Evolutionary conservation across 2,888 invertebrate species (phyloP), one percentile per base, ranked within the genome.

Genomic region (Keiferia lycopersicella): DNA sequence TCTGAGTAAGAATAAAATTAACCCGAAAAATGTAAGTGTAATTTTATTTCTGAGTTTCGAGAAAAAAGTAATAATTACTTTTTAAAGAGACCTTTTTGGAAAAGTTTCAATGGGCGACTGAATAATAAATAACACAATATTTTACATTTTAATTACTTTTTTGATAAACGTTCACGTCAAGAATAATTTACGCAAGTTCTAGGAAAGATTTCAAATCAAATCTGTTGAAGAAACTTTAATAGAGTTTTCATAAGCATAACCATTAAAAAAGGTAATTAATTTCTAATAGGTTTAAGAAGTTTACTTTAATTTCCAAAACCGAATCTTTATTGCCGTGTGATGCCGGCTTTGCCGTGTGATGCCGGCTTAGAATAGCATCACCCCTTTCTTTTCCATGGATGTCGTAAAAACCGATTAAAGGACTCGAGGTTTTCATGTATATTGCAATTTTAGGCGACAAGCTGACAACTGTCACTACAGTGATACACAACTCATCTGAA

Each of bases 81-180:
- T 45, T 45, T n/a, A 6, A n/a, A 45, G n/a, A 45, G 16, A 45
- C n/a, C 16, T 41, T 41, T 14, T 41, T 12, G 4, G n/a, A 45
- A 45, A 45, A 45, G 45, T 45, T 45, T 45, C n/a, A 45, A 45
- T 45, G 45, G 45, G 45, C 16, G 16, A 16, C 45, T 45, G n/a
- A 45, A 45, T 45, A 45, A 45, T 45, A 45, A 45, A 45, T 45
- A 45, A n/a, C 45, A 45, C 45, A 45, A 45, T 45, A 45, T 45
- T 45, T 45, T 45, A 45, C n/a, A 45, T 45, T n/a, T 45, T 45
- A 45, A 45, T 45, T 45, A 45, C 45, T 45, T 45, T 45, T 45
- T 45, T 45, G 45, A 45, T 45, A 45, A 45, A 45, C 45, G n/a
- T 45, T 45, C 45, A 45, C 45, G n/a, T n/a, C 45, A 8, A 45